Conservation (phyloP, 2,113 vertebrate species). For the Haplotaxodon microlepis region DNA sequence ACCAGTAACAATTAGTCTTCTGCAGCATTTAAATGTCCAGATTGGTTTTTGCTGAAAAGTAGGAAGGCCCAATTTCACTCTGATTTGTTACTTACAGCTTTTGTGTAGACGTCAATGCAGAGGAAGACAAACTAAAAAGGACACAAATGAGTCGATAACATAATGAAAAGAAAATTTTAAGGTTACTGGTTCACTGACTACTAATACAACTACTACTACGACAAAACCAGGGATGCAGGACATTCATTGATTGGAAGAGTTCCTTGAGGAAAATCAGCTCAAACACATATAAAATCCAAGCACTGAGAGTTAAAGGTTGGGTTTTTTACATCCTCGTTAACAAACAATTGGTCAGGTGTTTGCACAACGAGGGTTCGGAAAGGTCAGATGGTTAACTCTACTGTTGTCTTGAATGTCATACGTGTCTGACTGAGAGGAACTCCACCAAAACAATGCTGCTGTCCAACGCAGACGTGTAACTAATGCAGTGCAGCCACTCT, state of each 20-base stretch:
- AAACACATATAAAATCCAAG: conserved; percentile 32
- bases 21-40: conserved; percentile 30
- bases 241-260: conserved; percentile 49
- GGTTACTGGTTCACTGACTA: conserved; percentile 43
- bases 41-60: not conserved
- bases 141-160: not conserved
- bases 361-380: conserved; percentile 27
- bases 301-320: not conserved
- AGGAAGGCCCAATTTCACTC: not conserved
- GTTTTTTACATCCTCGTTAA: conserved; percentile 32
- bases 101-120: conserved; percentile 39
- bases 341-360: conserved; percentile 76
- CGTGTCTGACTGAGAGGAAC: not conserved
- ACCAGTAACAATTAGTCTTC: conserved; percentile 51
- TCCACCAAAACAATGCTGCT: conserved; percentile 37
- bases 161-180: conserved; percentile 31
- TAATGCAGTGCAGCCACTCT: conserved; percentile 62
- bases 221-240: conserved; percentile 29
- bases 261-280: not conserved
- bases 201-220: conserved; percentile 12
- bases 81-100: not conserved
- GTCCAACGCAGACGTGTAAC: conserved; percentile 29
- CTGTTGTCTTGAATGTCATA: conserved; percentile 24
- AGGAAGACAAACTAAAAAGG: conserved; percentile 41
- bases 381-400: not conserved